These are phyloP conservation scores for Vollenhovia emeryi DNA, from an alignment of 1,140 invertebrate species.

Conservation along the genomic window DNA sequence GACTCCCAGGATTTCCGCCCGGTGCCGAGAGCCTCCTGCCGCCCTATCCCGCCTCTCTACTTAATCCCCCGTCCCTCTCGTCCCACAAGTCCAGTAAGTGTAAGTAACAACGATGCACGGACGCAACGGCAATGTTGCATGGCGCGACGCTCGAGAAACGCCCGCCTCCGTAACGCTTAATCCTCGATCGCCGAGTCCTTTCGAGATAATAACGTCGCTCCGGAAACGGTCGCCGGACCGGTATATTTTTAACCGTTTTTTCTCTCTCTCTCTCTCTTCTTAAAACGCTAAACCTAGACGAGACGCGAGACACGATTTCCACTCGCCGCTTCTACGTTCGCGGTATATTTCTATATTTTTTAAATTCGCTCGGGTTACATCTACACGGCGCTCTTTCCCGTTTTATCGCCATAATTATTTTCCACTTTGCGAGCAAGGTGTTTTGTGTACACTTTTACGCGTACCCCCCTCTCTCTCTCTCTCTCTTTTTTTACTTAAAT, in stretches of 20 bases:
- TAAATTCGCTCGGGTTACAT: neutral
- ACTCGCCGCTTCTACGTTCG: neutral
- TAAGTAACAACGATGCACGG: constrained; percentile 75
- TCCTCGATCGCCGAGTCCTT: constrained; percentile 23
- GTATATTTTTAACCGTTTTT: constrained; percentile 3
- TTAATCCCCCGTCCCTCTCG: constrained; percentile 83
- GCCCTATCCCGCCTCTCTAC: constrained; percentile 84
- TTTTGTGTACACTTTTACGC: constrained; percentile 1
- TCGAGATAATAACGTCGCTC: constrained; percentile 14
- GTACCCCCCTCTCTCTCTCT: no score
- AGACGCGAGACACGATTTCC: neutral
- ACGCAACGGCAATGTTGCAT: constrained; percentile 24
- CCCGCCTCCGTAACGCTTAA: neutral
- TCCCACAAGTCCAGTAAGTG: constrained; percentile 84
- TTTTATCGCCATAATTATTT: neutral
- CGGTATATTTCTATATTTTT: neutral
- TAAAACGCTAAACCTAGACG: neutral
- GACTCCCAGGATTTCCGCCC: constrained; percentile 88
- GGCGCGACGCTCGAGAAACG: constrained; percentile 28
- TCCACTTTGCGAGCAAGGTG: neutral
- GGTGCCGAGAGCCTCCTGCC: constrained; percentile 83
- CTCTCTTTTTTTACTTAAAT: neutral
- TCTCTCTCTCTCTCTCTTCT: neutral
- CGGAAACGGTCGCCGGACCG: neutral
- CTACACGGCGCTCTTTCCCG: neutral